Percentiles rank a stretch among this genome's conserved stretches.
phyloP scores from a whole-genome alignment of 2,797 vertebrate species.

The Acanthurus tractus region DNA sequence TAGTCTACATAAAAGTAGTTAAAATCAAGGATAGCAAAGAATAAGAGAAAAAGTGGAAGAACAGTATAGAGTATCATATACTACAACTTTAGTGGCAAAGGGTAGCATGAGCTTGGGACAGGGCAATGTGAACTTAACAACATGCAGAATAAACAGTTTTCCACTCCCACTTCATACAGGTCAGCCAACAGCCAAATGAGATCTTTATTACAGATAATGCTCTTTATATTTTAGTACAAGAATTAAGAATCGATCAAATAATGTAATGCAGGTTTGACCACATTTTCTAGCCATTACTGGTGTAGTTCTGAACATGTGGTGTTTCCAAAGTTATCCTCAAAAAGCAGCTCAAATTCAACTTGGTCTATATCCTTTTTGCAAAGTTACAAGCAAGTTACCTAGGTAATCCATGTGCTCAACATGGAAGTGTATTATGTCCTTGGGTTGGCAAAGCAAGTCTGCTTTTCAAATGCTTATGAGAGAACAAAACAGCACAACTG shows the following conservation, averaged over 20 bases:
- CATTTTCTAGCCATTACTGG: too few relatives aligned
- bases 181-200: too few relatives aligned
- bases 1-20: too few relatives aligned
- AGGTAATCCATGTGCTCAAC: neutral
- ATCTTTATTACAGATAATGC: too few relatives aligned
- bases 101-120: too few relatives aligned
- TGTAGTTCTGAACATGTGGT: too few relatives aligned
- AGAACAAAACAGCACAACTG: neutral
- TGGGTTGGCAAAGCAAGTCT: neutral
- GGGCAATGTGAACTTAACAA: too few relatives aligned
- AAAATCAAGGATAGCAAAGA: neutral
- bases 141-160: neutral
- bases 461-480: neutral
- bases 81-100: neutral
- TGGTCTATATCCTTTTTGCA: neutral
- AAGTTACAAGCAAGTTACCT: neutral
- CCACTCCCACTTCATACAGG: too few relatives aligned
- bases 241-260: too few relatives aligned
- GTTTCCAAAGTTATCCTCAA: too few relatives aligned
- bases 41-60: neutral
- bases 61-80: neutral
- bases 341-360: neutral
- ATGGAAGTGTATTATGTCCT: neutral
- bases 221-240: too few relatives aligned
- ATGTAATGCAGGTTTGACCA: too few relatives aligned